Conservation (phyloP, 2,113 vertebrate genomes). For the Leucoraja erinaceus region DNA sequence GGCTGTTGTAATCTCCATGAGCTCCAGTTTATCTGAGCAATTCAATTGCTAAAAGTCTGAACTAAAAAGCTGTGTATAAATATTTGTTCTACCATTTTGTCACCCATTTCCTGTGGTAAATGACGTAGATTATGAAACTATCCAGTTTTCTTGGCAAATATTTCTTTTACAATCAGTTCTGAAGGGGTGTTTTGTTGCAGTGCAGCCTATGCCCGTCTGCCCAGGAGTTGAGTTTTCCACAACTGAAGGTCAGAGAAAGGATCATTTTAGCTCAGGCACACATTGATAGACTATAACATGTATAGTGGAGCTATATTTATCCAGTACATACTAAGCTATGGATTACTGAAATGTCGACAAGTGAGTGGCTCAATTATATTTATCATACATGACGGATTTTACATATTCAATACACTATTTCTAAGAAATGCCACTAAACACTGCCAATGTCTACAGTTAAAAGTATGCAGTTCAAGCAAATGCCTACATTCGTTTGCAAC, state of each 20-base stretch:
- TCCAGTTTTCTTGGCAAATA: conserved; percentile 9
- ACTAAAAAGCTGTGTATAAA: neutral
- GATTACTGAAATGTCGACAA: conserved; percentile 68
- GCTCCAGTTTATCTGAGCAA: conserved; percentile 40
- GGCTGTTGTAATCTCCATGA: conserved; percentile 78
- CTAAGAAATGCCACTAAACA: conserved; percentile 4
- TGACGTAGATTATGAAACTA: neutral
- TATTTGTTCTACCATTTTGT: conserved; percentile 27
- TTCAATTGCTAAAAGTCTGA: conserved; percentile 16
- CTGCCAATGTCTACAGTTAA: neutral
- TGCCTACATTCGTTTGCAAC: neutral
- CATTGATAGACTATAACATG: conserved; percentile 71
- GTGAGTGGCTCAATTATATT: conserved; percentile 34
- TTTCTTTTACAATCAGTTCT: neutral
- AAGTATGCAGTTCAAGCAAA: neutral
- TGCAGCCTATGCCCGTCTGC: conserved; percentile 51
- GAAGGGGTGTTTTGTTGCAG: conserved; percentile 8
- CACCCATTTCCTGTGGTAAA: conserved; percentile 29
- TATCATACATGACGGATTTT: neutral
- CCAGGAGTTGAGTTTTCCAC: conserved; percentile 61
- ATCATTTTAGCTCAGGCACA: conserved; percentile 81
- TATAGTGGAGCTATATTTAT: conserved; percentile 86
- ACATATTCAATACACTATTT: neutral
- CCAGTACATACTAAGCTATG: conserved; percentile 80
- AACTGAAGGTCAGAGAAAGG: conserved; percentile 68